Evolutionary conservation across 2,888 invertebrate species (phyloP).

Genomic region (Ethmia dodecea): DNA sequence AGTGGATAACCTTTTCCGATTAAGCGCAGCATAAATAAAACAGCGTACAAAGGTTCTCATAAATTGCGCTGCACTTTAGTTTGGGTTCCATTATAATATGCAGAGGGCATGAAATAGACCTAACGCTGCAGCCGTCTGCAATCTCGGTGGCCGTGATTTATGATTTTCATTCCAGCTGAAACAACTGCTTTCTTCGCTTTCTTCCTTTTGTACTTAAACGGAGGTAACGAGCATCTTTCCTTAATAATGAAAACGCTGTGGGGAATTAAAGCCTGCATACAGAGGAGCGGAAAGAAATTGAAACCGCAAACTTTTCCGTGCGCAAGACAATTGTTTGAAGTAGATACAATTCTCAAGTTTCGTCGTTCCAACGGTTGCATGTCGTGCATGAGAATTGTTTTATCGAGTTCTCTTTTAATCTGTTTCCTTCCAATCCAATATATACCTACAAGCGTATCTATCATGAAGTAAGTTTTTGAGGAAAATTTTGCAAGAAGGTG

Average conservation of each 20-base stretch:
- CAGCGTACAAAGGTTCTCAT: conserved; percentile 21
- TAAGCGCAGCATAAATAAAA: too few species aligned
- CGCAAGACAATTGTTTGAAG: conserved; percentile 34
- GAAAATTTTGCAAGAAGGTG: too few species aligned
- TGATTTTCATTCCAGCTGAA: conserved; percentile 60
- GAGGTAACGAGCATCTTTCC: conserved; percentile 58
- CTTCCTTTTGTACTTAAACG: conserved; percentile 46
- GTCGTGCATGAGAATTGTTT: conserved; percentile 3
- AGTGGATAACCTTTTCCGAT: too few species aligned
- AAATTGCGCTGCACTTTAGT: conserved; percentile 33
- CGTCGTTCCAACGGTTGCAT: conserved; percentile 21
- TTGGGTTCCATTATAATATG: conserved; percentile 35
- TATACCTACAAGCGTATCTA: too few species aligned
- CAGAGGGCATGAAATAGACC: conserved; percentile 47
- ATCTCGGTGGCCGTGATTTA: conserved; percentile 57
- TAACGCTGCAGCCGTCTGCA: conserved; percentile 47
- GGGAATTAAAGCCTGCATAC: conserved; percentile 35
- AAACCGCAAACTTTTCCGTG: conserved; percentile 57
- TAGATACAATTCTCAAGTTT: conserved; percentile 27
- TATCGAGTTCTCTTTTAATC: conserved; percentile 1
- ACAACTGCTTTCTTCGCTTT: conserved; percentile 43
- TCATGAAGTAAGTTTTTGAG: too few species aligned
- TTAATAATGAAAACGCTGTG: conserved; percentile 46
- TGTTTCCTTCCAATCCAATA: too few species aligned
- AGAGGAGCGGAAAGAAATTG: conserved; percentile 47